Conservation (phyloP, 2,888 invertebrate genomes). For the Acronicta aceris region DNA sequence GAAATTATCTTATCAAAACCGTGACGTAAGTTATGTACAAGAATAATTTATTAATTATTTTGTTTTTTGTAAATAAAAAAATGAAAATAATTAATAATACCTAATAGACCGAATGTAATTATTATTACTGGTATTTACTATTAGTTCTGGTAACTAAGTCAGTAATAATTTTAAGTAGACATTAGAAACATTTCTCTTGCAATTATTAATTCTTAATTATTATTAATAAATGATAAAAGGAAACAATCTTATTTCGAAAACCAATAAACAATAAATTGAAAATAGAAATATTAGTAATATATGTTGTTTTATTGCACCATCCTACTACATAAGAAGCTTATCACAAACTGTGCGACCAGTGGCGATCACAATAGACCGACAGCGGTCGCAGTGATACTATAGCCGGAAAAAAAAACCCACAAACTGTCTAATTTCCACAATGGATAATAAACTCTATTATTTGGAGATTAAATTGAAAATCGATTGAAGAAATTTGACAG, state of each 20-base stretch:
- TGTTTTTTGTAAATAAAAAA: slow-evolving; percentile 65
- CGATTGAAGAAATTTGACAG: no score
- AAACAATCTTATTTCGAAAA: slow-evolving; percentile 84
- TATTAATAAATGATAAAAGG: slow-evolving; percentile 77
- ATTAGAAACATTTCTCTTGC: slow-evolving; percentile 83
- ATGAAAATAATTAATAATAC: slow-evolving; percentile 57
- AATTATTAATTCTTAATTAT: slow-evolving; percentile 83
- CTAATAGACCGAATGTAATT: slow-evolving; percentile 63
- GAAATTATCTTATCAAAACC: slow-evolving; percentile 15
- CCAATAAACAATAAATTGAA: slow-evolving; percentile 87
- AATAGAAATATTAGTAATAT: slow-evolving; percentile 86
- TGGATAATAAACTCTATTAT: no score
- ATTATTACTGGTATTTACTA: slow-evolving; percentile 63
- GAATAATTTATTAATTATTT: slow-evolving; percentile 47
- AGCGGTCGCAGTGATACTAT: no score
- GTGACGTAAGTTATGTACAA: slow-evolving; percentile 59
- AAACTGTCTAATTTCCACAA: no score
- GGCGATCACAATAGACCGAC: no score
- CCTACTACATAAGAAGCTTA: no score
- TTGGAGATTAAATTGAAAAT: no score
- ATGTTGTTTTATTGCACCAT: slow-evolving; percentile 72
- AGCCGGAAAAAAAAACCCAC: no score
- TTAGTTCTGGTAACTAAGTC: slow-evolving; percentile 74
- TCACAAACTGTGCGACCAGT: no score
- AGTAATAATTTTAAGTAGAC: slow-evolving; percentile 83